Evolutionary conservation across 1,140 invertebrate genomes (phyloP), one percentile per base, ranked within the genome.

Genomic region (Meteorus sp.): DNA sequence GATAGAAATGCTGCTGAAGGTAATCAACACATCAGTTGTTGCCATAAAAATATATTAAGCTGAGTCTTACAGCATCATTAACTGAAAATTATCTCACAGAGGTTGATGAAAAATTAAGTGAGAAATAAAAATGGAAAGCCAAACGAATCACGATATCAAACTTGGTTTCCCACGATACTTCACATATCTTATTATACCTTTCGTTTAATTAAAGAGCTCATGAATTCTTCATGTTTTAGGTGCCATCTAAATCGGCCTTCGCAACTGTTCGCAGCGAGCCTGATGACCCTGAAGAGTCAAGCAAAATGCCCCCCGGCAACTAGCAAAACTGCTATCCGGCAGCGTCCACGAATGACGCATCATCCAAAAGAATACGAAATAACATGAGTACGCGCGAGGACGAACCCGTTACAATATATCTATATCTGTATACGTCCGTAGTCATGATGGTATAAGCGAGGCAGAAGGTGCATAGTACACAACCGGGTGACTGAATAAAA

Each of bases 281-380:
- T 39, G 35, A 13, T 20, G 20, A n/a, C 35, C 25, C 20, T 6
- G 52, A 3, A 20, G 48, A 41, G 35, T 31, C 50, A 50, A 54
- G 27, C 58, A 48, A 48, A 56, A 56, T 59, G 53, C 43, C 41
- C 51, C 62, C 7, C 52, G 45, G 59, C 58, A 61, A 59, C 35
- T n/a, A n/a, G 35, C 8, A 15, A 39, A 39, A 39, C 8, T 39
- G 56, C 50, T 39, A 56, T 43, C 65, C n/a, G n/a, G n/a, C n/a
- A n/a, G n/a, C n/a, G n/a, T n/a, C n/a, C n/a, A n/a, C 67, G 64
- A 66, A 71, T 70, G 67, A 69, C 66, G 60, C 66, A 69, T 71
- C 66, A 60, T 64, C 58, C 52, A 67, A 70, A 65, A 65, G 65
- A 69, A 71, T 71, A 66, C 69, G 59, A 69, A 69, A 69, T 69